phyloP scores from a whole-genome alignment of 1,140 invertebrate species.

The Drosophila pectinifera region DNA sequence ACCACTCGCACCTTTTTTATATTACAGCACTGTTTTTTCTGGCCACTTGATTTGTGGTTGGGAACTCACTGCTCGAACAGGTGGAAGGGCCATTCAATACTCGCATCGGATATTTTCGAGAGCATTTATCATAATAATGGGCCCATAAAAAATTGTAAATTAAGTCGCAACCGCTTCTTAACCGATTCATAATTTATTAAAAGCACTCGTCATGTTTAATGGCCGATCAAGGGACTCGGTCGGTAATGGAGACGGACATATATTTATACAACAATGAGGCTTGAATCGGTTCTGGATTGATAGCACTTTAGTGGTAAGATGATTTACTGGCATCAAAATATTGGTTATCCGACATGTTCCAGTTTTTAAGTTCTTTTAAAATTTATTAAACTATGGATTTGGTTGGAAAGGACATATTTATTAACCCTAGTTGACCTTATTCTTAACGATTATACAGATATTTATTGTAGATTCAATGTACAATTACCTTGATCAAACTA shows the following conservation, averaged over 20 bases:
- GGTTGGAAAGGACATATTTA: too few relatives aligned
- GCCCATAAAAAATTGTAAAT: slow-evolving; percentile 25
- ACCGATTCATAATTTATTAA: slow-evolving; percentile 26
- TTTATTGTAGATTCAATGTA: too few relatives aligned
- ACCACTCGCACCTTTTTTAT: background rate
- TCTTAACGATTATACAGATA: background rate
- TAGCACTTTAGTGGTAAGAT: too few relatives aligned
- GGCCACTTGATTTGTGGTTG: slow-evolving; percentile 7
- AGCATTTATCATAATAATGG: slow-evolving; percentile 21
- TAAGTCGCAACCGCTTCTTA: slow-evolving; percentile 26
- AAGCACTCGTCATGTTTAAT: slow-evolving; percentile 19
- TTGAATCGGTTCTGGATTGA: background rate
- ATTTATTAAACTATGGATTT: too few relatives aligned
- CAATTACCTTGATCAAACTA: background rate
- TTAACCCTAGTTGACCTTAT: too few relatives aligned
- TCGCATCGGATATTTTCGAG: slow-evolving; percentile 1
- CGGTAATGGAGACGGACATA: background rate
- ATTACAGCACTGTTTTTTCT: background rate
- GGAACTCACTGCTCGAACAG: background rate
- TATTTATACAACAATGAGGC: background rate
- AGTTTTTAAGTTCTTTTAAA: too few relatives aligned
- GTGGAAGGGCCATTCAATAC: background rate
- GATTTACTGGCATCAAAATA: too few relatives aligned
- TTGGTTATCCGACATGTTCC: too few relatives aligned
- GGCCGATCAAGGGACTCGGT: slow-evolving; percentile 9